Base-by-base conservation (phyloP, 2,888 invertebrate genomes). In the Dolomedes plantarius region DNA sequence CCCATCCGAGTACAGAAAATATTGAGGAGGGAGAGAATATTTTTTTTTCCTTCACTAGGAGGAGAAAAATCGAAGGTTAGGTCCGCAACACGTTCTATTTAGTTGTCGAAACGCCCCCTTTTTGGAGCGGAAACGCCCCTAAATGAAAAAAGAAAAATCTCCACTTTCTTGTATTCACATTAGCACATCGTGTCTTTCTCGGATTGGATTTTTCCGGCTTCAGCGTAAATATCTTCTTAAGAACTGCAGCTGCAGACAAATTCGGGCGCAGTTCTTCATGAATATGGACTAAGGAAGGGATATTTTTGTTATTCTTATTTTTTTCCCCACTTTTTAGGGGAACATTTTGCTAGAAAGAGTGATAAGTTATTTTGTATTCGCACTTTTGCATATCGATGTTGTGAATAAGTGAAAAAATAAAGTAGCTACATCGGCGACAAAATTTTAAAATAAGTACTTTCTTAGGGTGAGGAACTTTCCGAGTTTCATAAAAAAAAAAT, bases 211-310 rank as follows among this genome's bases (percentile, higher is more conserved):
- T 31, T 65, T 65, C 65, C 56, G 56, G 56, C 19, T 19, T 56
- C 56, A 23, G 16, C 56, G 23, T 56, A 56, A 56, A 56, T 56
- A 56, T 56, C 23, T 56, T 56, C 56, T 56, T 56, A 56, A 23
- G 56, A 56, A 16, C 23, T 56, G 56, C 56, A 56, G 56, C 56
- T 56, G 56, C 56, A 56, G 56, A 56, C 23, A 56, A 56, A 56
- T 56, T 67, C 67, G n/a, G 32, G 32, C 67, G 67, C 56, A 72
- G 50, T 72, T 27, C 81, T 77, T 85, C 83, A 85, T 85, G 83
- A 85, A 85, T 85, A 85, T 85, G 83, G 77, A 85, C 83, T 36
- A 65, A 75, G 28, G 41, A 69, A 56, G 23, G 23, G 56, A 56
- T 56, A 56, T 28, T 69, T 27, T 39, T 39, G 23, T 69, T 69